Percentiles rank a stretch among this genome's conserved stretches.
Conservation (phyloP, 1,140 invertebrate species). For the Plectrocnemia conspersa region DNA sequence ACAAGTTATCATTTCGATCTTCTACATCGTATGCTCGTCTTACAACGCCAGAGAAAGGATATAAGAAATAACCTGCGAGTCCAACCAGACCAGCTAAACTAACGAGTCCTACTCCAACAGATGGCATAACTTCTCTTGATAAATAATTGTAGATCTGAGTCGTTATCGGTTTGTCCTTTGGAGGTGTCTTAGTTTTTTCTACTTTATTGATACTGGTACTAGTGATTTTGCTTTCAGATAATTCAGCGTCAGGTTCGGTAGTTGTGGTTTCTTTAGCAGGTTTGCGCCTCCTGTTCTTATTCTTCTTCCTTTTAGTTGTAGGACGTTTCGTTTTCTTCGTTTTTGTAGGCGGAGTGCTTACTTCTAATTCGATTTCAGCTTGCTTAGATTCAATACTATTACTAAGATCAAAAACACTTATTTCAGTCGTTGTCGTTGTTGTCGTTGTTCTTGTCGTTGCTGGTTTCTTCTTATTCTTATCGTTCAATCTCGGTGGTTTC, state of each 20-base stretch:
- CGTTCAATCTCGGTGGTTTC: constrained; percentile 23
- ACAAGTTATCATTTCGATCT: constrained; percentile 58
- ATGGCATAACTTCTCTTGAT: constrained; percentile 72
- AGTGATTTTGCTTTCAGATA: constrained; percentile 50
- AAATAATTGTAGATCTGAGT: constrained; percentile 74
- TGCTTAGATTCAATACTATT: constrained; percentile 52
- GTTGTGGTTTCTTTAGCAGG: constrained; percentile 38
- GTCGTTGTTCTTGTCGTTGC: constrained; percentile 10
- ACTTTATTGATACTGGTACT: constrained; percentile 48
- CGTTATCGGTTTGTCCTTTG: constrained; percentile 55
- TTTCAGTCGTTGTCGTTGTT: constrained; percentile 24
- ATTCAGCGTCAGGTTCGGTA: constrained; percentile 47
- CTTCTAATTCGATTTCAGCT: constrained; percentile 53
- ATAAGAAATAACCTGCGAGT: constrained; percentile 69
- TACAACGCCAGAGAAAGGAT: constrained; percentile 64
- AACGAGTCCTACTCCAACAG: constrained; percentile 68
- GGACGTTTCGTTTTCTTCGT: constrained; percentile 50
- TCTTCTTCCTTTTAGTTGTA: constrained; percentile 46
- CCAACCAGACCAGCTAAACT: constrained; percentile 66
- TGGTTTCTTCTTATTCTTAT: constrained; percentile 25
- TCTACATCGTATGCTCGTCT: constrained; percentile 60
- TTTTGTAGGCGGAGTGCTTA: constrained; percentile 45
- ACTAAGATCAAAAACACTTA: background rate
- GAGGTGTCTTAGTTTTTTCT: constrained; percentile 34
- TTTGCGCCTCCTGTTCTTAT: constrained; percentile 49